Conservation (phyloP, 2,113 vertebrate species). For the Pan troglodytes region DNA sequence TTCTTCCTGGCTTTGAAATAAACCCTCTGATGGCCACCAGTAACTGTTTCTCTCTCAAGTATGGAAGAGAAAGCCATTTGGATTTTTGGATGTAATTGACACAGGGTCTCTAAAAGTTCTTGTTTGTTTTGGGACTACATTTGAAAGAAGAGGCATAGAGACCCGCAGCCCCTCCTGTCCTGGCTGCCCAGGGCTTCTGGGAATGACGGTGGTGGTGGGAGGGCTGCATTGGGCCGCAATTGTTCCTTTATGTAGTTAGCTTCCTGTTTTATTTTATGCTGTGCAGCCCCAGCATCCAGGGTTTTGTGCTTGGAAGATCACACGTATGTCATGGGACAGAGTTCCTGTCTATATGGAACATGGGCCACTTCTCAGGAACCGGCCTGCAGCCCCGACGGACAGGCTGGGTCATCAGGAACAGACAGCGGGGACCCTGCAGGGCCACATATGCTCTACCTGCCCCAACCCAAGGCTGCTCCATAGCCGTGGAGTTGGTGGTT, state of each 20-base stretch:
- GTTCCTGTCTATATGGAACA: accelerated
- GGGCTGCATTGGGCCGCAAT: accelerated
- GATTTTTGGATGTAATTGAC: background rate
- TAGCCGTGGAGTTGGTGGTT: background rate
- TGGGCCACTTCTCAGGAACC: accelerated
- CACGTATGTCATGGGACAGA: accelerated
- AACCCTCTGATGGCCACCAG: background rate
- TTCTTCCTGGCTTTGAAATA: background rate
- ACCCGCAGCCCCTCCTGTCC: accelerated
- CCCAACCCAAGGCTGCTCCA: accelerated
- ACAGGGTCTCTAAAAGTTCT: background rate
- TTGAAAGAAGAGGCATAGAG: background rate
- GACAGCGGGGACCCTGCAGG: accelerated
- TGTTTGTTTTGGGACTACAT: background rate
- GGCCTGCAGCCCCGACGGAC: accelerated
- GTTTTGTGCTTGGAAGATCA: too few species aligned
- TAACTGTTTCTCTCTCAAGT: background rate
- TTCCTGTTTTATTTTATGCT: background rate
- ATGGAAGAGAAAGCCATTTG: background rate
- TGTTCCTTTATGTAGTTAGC: accelerated
- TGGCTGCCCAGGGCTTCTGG: accelerated
- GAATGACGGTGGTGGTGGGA: accelerated
- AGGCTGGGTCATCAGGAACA: accelerated
- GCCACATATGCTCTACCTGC: accelerated
- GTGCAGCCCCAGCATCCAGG: background rate